A percentile compares a stretch with the other conserved stretches of the same genome.
Evolutionary conservation across 2,797 vertebrate genomes (phyloP).

Genomic region (Pristis pectinata): DNA sequence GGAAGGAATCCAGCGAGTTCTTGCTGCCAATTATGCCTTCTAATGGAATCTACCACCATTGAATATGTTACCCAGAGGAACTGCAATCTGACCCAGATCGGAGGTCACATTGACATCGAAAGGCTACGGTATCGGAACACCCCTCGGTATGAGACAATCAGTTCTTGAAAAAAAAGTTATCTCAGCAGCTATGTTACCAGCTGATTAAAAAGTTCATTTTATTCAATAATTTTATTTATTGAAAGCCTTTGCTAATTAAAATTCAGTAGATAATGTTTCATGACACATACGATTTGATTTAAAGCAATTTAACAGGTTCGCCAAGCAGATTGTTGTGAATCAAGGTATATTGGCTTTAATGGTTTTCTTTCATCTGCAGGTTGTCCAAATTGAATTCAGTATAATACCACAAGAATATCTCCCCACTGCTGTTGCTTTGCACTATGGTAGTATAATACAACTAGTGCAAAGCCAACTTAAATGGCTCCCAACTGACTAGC

Average conservation of each 20-base stretch:
- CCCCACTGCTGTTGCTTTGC: not conserved
- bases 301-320: not conserved
- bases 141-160: constrained; percentile 67
- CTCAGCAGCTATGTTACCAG: not conserved
- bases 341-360: not conserved
- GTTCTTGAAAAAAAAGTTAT: not conserved
- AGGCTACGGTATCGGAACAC: constrained; percentile 93
- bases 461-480: not conserved
- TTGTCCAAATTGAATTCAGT: not conserved
- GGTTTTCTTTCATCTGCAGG: not conserved
- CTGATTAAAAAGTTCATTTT: not conserved
- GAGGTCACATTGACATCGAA: constrained; percentile 94
- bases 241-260: not conserved
- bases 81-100: constrained; percentile 96
- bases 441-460: not conserved
- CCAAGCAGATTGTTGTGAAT: not conserved
- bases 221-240: not conserved
- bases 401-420: not conserved
- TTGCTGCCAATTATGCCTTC: constrained; percentile 86
- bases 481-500: not conserved
- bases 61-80: constrained; percentile 91
- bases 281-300: not conserved
- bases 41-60: constrained; percentile 96
- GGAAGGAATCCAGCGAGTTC: constrained; percentile 88
- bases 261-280: not conserved